Evolutionary conservation across 2,888 invertebrate genomes (phyloP).

Genomic region (Desoria tigrina): DNA sequence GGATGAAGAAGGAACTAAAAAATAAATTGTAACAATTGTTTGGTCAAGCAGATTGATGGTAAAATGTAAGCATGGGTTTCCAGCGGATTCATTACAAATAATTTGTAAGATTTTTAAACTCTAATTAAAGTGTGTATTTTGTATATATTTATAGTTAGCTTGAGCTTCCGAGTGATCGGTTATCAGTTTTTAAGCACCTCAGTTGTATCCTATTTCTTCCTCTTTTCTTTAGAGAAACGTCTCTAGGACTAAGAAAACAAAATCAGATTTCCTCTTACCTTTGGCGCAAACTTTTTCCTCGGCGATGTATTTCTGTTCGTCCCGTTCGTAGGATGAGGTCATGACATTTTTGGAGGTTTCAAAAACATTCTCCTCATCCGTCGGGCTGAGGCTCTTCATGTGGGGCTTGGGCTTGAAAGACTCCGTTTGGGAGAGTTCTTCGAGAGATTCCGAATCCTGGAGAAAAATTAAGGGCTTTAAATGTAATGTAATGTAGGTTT

Average conservation of each 20-base stretch:
- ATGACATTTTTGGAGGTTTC: constrained; percentile 46
- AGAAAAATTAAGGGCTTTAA: too few species aligned
- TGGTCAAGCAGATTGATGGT: too few species aligned
- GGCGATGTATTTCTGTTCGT: constrained; percentile 52
- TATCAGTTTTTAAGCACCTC: neutral
- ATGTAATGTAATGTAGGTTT: too few species aligned
- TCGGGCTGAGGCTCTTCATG: constrained; percentile 39
- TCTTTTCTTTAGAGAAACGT: constrained; percentile 6
- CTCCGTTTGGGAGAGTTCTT: constrained; percentile 56
- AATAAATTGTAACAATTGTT: too few species aligned
- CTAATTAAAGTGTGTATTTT: neutral
- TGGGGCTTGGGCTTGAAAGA: constrained; percentile 43
- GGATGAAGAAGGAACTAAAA: neutral
- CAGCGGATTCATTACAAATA: too few species aligned
- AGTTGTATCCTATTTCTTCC: neutral
- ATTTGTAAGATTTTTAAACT: neutral
- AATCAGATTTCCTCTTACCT: constrained; percentile 33
- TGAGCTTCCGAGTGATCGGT: constrained; percentile 45
- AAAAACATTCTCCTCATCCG: constrained; percentile 45
- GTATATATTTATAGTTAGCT: constrained; percentile 45
- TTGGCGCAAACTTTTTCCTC: constrained; percentile 53
- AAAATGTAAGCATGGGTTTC: too few species aligned
- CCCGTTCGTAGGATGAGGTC: constrained; percentile 53
- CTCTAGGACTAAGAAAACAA: constrained; percentile 8
- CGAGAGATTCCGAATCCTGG: constrained; percentile 61